These are phyloP conservation scores for Apantesis nais DNA, from an alignment of 2,888 invertebrate species.

Conservation along the genomic window DNA sequence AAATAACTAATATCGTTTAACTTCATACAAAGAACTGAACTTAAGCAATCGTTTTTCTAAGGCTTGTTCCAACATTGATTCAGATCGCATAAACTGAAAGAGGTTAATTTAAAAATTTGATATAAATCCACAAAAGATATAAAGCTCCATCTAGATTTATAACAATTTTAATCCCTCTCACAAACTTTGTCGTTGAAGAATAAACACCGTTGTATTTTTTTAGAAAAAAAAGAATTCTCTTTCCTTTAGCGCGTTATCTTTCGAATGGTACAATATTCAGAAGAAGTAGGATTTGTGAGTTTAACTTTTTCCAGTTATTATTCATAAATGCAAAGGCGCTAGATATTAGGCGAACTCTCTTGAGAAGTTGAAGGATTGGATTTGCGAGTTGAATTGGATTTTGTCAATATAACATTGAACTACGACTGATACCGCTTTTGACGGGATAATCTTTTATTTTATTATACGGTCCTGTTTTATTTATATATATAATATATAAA, in stretches of 20 bases:
- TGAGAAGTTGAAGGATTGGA: conserved; percentile 71
- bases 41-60: conserved; percentile 5
- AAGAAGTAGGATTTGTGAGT: conserved; percentile 74
- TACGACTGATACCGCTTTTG: conserved; percentile 44
- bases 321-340: conserved; percentile 82
- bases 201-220: conserved; percentile 58
- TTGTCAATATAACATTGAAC: conserved; percentile 63
- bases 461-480: conserved; percentile 23
- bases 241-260: conserved; percentile 72
- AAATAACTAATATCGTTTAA: not conserved
- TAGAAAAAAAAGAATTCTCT: conserved; percentile 45
- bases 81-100: conserved; percentile 25
- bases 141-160: conserved; percentile 47
- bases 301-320: conserved; percentile 81
- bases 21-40: not conserved
- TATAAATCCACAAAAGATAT: conserved; percentile 47
- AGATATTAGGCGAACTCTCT: conserved; percentile 76
- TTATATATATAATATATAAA: conserved; percentile 13
- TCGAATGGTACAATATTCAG: conserved; percentile 77
- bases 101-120: conserved; percentile 41
- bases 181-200: conserved; percentile 62
- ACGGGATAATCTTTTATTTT: conserved; percentile 47
- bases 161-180: conserved; percentile 62
- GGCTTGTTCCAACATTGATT: conserved; percentile 20
- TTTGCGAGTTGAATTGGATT: conserved; percentile 64